phyloP scores from a whole-genome alignment of 2,888 invertebrate genomes.

The Desoria tigrina region DNA sequence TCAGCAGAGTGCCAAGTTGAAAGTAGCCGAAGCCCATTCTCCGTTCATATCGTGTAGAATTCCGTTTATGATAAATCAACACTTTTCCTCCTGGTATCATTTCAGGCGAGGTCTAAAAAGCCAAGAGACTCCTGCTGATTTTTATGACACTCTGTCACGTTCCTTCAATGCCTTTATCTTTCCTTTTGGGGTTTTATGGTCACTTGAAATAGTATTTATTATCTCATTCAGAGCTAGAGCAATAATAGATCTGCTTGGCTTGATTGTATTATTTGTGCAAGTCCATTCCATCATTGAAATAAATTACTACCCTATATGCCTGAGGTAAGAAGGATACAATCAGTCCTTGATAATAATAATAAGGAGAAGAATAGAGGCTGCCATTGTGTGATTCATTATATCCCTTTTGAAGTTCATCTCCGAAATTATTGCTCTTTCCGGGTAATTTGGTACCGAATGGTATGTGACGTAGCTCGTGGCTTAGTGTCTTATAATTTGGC shows the following conservation, averaged over 20 bases:
- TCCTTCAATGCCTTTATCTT: constrained; percentile 15
- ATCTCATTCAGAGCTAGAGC: not conserved
- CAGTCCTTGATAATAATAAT: no score
- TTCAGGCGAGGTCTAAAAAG: not conserved
- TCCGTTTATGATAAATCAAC: constrained; percentile 10
- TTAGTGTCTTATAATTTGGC: no score
- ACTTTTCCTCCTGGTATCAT: not conserved
- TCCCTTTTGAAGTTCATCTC: no score
- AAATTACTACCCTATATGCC: no score
- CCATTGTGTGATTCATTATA: no score
- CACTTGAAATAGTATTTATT: constrained; percentile 13
- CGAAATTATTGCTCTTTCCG: constrained; percentile 5
- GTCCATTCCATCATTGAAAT: no score
- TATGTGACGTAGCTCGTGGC: not conserved
- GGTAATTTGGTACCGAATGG: constrained; percentile 10
- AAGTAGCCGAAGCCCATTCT: no score
- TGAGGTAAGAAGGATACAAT: no score
- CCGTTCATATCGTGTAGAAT: not conserved
- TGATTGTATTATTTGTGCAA: no score
- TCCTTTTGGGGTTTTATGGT: constrained; percentile 13
- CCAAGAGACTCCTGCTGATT: constrained; percentile 7
- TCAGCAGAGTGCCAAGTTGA: no score
- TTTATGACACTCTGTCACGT: constrained; percentile 18
- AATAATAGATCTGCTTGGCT: not conserved
- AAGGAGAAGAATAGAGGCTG: no score